Conservation (phyloP, 2,797 vertebrate genomes). For the Peromyscus nudipes region DNA sequence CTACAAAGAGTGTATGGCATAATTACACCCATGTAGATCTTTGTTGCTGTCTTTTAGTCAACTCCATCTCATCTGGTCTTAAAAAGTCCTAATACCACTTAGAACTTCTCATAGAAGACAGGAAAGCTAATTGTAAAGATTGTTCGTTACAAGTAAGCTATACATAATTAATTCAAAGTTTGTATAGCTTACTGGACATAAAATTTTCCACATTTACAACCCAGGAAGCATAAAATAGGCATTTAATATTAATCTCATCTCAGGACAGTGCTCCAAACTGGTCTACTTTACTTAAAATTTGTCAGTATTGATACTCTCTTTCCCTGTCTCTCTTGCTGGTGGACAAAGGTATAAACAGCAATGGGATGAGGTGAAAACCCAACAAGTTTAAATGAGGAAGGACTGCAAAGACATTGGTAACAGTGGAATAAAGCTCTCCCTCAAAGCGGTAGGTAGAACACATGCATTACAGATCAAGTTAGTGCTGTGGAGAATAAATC, state of each 20-base stretch:
- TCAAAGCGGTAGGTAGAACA: not conserved
- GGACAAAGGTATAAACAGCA: not conserved
- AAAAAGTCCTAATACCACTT: constrained; percentile 43
- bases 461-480: not conserved
- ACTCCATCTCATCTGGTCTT: not conserved
- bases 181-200: constrained; percentile 17
- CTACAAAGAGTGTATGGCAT: constrained; percentile 85
- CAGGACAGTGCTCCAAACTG: constrained; percentile 8
- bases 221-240: constrained; percentile 42
- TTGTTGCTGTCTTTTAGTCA: not conserved
- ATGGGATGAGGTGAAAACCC: not conserved
- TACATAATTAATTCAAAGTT: constrained; percentile 59
- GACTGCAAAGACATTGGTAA: not conserved
- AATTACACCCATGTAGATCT: not conserved
- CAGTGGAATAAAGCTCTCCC: not conserved
- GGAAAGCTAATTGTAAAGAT: constrained; percentile 44
- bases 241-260: constrained; percentile 39
- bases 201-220: constrained; percentile 51
- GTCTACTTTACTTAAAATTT: not conserved
- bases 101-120: constrained; percentile 44
- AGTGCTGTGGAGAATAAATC: not conserved
- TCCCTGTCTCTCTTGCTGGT: not conserved
- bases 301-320: not conserved
- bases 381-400: not conserved
- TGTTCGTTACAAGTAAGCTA: constrained; percentile 43